phyloP scores from a whole-genome alignment of 2,113 vertebrate genomes.

The Podarcis muralis region DNA sequence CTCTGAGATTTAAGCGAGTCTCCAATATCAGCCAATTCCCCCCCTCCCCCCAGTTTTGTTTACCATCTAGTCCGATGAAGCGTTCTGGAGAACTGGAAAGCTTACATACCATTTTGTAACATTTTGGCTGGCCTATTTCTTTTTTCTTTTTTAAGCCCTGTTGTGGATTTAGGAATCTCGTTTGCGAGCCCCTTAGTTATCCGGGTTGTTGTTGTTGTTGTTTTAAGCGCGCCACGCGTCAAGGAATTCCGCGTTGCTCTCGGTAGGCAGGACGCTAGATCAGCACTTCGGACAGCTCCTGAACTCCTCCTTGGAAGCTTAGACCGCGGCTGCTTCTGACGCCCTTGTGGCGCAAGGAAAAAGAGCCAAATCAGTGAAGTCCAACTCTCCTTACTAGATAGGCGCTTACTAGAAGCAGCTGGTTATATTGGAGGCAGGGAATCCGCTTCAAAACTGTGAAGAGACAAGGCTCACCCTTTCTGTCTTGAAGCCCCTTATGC shows the following conservation, averaged over 20 bases:
- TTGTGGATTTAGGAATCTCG: too few species aligned
- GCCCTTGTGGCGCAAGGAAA: not conserved
- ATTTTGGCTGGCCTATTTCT: too few species aligned
- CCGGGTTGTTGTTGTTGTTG: not conserved
- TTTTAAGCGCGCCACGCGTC: not conserved
- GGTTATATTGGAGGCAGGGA: not conserved
- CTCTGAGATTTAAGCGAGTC: too few species aligned
- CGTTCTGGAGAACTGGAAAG: too few species aligned
- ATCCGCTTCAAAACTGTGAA: not conserved
- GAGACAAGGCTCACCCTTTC: not conserved
- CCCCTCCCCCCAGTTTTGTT: too few species aligned
- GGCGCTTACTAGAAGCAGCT: not conserved
- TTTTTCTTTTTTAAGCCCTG: too few species aligned
- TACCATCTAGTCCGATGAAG: too few species aligned
- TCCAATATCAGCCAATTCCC: too few species aligned
- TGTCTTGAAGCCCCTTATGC: too few species aligned
- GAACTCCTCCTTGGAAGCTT: not conserved
- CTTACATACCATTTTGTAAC: too few species aligned
- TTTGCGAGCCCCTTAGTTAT: not conserved
- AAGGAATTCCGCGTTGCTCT: not conserved
- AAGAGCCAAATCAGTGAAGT: not conserved
- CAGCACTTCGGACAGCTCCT: slow-evolving; percentile 8
- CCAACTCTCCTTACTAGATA: not conserved
- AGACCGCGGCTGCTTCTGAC: not conserved
- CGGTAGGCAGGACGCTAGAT: not conserved